These are phyloP conservation scores for Drosophila longiperda DNA, from an alignment of 2,888 invertebrate species.

Conservation along the genomic window DNA sequence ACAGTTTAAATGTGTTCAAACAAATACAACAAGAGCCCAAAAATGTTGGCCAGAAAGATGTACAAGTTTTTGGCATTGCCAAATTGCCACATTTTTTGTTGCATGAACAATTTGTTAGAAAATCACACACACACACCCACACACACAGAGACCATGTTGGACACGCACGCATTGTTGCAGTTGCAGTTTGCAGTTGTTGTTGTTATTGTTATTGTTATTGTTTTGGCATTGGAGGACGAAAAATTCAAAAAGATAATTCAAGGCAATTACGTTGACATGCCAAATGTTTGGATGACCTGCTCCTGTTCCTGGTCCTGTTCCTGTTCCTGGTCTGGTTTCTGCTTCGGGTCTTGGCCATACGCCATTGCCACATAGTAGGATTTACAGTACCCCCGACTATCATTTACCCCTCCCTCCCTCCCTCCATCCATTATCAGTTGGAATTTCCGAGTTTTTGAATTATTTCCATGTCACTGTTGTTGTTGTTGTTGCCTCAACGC, in stretches of 20 bases:
- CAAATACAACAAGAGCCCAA: conserved; percentile 24
- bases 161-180: conserved; percentile 16
- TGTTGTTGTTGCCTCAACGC: conserved; percentile 33
- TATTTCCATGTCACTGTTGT: conserved; percentile 29
- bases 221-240: conserved; percentile 40
- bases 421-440: conserved; percentile 6
- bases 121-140: conserved; percentile 15
- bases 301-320: conserved; percentile 8
- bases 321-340: conserved; percentile 1
- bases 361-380: conserved; percentile 39
- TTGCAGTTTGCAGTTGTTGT: not conserved
- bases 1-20: not conserved
- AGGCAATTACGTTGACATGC: conserved; percentile 79
- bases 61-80: conserved; percentile 54
- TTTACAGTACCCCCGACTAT: not conserved
- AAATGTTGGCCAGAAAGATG: conserved; percentile 50
- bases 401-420: too few relatives aligned
- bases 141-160: conserved; percentile 10
- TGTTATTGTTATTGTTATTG: conserved; percentile 21
- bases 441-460: conserved; percentile 42
- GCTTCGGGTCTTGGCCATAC: conserved; percentile 44
- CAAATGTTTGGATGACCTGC: conserved; percentile 58
- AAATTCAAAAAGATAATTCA: conserved; percentile 74
- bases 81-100: conserved; percentile 64
- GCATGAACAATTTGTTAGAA: conserved; percentile 40